A percentile compares a stretch with the other conserved stretches of the same genome.
These are phyloP conservation scores for Ahaetulla prasina DNA, from an alignment of 2,113 vertebrate genomes.

Conservation along the genomic window DNA sequence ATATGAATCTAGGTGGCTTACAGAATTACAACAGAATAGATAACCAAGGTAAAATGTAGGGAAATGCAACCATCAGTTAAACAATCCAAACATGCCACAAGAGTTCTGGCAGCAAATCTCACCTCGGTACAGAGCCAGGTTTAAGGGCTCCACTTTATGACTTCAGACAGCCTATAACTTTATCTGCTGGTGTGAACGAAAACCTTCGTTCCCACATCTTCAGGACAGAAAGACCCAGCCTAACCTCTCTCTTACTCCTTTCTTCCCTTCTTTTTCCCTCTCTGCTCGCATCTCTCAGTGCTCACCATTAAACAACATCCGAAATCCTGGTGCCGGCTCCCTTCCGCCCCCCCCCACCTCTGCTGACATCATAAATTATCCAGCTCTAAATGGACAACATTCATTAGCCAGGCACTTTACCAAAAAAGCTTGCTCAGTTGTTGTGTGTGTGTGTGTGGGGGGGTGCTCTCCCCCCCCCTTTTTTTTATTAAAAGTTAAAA, in stretches of 20 bases:
- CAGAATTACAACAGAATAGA: neutral
- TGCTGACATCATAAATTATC: constrained; percentile 68
- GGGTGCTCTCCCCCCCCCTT: constrained; percentile 20
- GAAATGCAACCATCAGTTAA: neutral
- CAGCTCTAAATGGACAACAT: constrained; percentile 66
- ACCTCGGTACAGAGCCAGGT: neutral
- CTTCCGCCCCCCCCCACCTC: constrained; percentile 35
- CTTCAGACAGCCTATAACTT: neutral
- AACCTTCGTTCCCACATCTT: neutral
- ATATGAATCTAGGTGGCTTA: neutral
- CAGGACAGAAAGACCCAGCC: neutral
- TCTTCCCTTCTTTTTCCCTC: neutral
- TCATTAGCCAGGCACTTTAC: constrained; percentile 67
- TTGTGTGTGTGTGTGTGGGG: no score
- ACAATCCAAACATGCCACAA: neutral
- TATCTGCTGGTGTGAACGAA: neutral
- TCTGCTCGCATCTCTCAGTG: neutral
- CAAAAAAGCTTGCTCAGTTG: constrained; percentile 59
- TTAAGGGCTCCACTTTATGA: neutral
- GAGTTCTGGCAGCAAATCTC: neutral
- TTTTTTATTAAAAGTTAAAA: constrained; percentile 89
- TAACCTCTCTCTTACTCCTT: neutral
- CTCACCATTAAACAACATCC: constrained; percentile 23
- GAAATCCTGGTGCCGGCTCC: constrained; percentile 35
- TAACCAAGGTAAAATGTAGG: neutral